Conservation (phyloP, 2,113 vertebrate genomes). For the Bos taurus region ARS-UCD2.0 NC_037333.1:20001501-20002000, state of each 20-base stretch:
- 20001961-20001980: background rate
- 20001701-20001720: background rate
- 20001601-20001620: background rate
- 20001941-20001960: background rate
- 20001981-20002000: background rate
- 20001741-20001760: background rate
- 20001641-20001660: background rate
- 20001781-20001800: background rate
- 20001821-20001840: background rate
- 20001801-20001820: background rate
- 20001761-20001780: background rate
- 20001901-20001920: constrained; percentile 33
- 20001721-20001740: background rate
- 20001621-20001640: background rate
- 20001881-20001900: constrained; percentile 26
- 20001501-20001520: background rate
- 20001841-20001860: background rate
- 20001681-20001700: background rate
- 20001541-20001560: background rate
- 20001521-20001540: background rate
- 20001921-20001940: constrained; percentile 38
- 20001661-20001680: background rate
- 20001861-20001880: background rate
- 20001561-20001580: background rate
- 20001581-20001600: background rate